Percentiles rank a stretch among this genome's conserved stretches.
These are phyloP conservation scores for Leucoraja erinaceus DNA, from an alignment of 2,113 vertebrate genomes.

Conservation along the genomic window DNA sequence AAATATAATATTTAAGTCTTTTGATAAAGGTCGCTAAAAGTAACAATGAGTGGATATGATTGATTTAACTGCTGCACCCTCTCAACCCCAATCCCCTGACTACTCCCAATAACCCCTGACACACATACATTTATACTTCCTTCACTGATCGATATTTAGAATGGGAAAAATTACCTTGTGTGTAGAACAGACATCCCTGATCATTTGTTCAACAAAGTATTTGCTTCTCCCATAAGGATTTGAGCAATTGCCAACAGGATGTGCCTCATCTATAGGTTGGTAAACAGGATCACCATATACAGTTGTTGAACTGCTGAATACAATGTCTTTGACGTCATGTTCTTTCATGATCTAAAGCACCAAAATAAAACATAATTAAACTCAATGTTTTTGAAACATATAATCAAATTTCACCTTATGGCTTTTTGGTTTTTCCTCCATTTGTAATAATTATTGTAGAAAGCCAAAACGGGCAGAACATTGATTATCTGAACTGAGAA, in stretches of 20 bases:
- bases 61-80: too few species aligned
- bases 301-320: conserved; percentile 95
- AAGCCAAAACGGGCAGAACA: background rate
- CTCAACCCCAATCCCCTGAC: too few species aligned
- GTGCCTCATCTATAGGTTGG: conserved; percentile 83
- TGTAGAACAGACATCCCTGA: conserved; percentile 78
- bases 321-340: conserved; percentile 75
- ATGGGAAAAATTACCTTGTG: conserved; percentile 61
- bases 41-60: too few species aligned
- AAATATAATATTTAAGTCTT: too few species aligned
- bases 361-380: background rate
- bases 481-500: background rate
- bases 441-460: background rate
- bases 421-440: background rate
- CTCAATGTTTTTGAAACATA: background rate
- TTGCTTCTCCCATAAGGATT: conserved; percentile 97
- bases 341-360: conserved; percentile 77
- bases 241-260: conserved; percentile 82
- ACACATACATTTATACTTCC: background rate
- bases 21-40: too few species aligned
- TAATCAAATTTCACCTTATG: background rate
- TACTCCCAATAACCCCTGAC: background rate
- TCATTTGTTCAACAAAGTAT: conserved; percentile 96
- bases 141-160: background rate
- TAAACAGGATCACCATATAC: conserved; percentile 84